Percentiles rank a stretch among this genome's conserved stretches.
Conservation (phyloP, 2,113 vertebrate genomes). For the Varanus komodoensis region DNA sequence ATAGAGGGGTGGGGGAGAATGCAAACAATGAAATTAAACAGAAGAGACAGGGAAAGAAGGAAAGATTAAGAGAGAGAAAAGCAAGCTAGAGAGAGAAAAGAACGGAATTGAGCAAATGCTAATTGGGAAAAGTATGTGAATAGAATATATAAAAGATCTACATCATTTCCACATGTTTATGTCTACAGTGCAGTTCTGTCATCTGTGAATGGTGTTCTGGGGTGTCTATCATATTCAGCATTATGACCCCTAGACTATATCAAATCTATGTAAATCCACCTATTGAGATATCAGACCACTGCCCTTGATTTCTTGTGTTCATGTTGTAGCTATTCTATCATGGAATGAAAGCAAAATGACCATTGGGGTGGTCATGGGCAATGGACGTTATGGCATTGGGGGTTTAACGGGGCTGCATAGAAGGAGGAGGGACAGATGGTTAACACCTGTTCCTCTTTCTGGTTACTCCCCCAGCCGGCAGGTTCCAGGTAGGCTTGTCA, state of each 20-base stretch:
- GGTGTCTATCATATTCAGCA: neutral
- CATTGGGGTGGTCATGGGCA: no score
- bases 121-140: neutral
- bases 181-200: neutral
- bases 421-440: no score
- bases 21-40: slow-evolving; percentile 41
- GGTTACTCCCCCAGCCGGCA: no score
- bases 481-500: no score
- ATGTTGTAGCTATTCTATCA: neutral
- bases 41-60: slow-evolving; percentile 48
- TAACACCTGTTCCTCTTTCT: no score
- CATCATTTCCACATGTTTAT: neutral
- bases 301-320: neutral
- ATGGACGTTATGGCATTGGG: no score
- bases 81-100: neutral
- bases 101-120: slow-evolving; percentile 33
- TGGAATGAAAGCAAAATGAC: neutral
- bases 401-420: no score
- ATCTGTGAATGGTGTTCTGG: neutral
- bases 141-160: neutral
- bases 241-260: neutral
- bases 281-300: neutral
- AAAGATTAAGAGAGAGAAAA: slow-evolving; percentile 61
- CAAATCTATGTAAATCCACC: neutral
- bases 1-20: slow-evolving; percentile 41